phyloP scores from a whole-genome alignment of 2,888 invertebrate species.

The Ditylenchus weischeri region DNA sequence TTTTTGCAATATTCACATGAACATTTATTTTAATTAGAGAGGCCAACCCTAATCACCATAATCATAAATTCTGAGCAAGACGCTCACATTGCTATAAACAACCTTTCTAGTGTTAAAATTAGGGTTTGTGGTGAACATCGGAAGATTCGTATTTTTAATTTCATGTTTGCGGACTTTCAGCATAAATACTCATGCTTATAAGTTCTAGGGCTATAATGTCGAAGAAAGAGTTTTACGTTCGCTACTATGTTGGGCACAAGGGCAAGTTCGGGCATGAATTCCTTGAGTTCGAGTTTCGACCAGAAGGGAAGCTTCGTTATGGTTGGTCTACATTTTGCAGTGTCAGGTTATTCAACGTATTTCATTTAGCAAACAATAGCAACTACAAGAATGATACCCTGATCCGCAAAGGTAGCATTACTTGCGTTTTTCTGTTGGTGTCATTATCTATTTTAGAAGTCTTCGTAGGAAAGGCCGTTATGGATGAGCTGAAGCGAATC shows the following conservation, averaged over 20 bases:
- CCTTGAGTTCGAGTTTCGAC: conserved; percentile 95
- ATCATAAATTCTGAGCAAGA: no score
- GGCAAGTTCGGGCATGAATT: conserved; percentile 97
- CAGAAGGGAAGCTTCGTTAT: conserved; percentile 96
- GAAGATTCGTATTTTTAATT: no score
- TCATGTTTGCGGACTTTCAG: no score
- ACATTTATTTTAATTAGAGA: no score
- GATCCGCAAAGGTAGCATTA: conserved; percentile 75
- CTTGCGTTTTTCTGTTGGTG: no score
- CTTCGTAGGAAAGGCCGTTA: conserved; percentile 90
- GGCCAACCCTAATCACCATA: no score
- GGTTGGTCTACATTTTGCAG: conserved; percentile 69
- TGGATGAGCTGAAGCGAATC: conserved; percentile 92
- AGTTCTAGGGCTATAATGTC: conserved; percentile 27
- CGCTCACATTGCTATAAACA: no score
- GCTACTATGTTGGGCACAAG: conserved; percentile 98
- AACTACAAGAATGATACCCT: conserved; percentile 99
- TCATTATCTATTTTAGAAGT: conserved; percentile 60
- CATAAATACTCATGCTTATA: no score
- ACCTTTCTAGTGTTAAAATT: no score
- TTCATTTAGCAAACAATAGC: conserved; percentile 81
- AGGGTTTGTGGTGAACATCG: no score
- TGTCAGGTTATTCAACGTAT: neutral
- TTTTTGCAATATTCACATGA: no score
- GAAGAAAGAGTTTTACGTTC: conserved; percentile 71